Base-by-base conservation (phyloP, 2,797 vertebrate genomes). In the Amblyraja radiata region DNA sequence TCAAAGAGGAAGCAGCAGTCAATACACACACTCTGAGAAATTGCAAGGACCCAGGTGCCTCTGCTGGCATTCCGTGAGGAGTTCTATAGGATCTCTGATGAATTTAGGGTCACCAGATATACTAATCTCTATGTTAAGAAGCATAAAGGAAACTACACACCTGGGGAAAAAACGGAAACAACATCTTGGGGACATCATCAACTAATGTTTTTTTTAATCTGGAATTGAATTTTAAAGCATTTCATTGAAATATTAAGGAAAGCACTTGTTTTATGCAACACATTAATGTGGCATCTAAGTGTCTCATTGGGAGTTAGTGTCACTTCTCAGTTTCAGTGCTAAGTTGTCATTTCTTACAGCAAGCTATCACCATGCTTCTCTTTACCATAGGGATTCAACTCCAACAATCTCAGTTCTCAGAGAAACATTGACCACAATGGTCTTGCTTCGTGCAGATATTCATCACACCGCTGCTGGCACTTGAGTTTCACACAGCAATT, bases 391-490 rank as follows among this genome's bases (percentile, higher is more conserved):
- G 84, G 84, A 88, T 68, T 88, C 63, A 88, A 68, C 84, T 36
- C 61, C 63, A 36, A 36, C 84, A 88, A 65, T 68, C 63, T 88
- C 58, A 36, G 32, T 68, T 88, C 84, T 88, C 84, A 68, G 36
- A 68, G 84, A 84, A 88, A 65, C 63, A 88, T 88, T 88, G 84
- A 88, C 84, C 84, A 88, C 61, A n/a, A 88, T 68, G 84, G 84
- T 88, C n/a, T 88, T n/a, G 36, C n/a, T 88, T 88, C 84, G 65
- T 68, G 63, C 61, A 88, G 84, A 88, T 61, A 88, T 88, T 88
- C 84, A 88, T 88, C 84, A 88, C 63, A 18, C 1, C 2, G 84
- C 84, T 88, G 84, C 84, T 88, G 84, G 32, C 84, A 88, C 63
- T 68, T 18, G 84, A 88, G 84, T 88, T 88, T 88, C 84, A 65